Base-by-base conservation (phyloP, 2,113 vertebrate species). In the Cinclus mexicanus region DNA sequence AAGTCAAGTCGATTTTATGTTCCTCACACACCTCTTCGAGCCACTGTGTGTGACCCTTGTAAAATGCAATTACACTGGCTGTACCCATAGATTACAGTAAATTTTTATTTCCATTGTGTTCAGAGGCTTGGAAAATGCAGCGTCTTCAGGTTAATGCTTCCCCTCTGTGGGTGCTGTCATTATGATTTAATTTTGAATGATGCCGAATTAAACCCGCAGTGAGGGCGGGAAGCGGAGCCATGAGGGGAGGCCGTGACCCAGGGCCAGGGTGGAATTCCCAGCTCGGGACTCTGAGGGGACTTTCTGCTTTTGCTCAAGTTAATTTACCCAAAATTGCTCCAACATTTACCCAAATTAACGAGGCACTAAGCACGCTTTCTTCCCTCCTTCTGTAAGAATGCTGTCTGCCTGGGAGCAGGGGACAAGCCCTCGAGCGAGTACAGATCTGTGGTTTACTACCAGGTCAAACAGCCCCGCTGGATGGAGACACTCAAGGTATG, bases 381-480 rank as follows among this genome's bases (percentile, higher is more conserved):
- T 49, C 7, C 63, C 11, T 92, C 25, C 37, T 69, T 80, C 37
- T 47, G 1, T 33, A 25, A 98, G 98, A 98, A 99, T 64, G 98
- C 99, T 21, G 99, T 99, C 90, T 99, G 99, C 93, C 94, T 99
- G 83, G 99, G 99, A 91, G 99, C 99, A 0, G 99, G 99, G 65
- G 99, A 99, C 98, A 99, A 98, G 65, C 98, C 98, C 0, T 98
- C 98, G 82, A 98, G 97, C 35, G 99, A 99, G 84, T 99, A 99
- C 86, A 98, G 97, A 94, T 99, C 99, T 0, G 99, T 99, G 15
- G 99, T 99, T 50, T 99, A 99, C 97, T 99, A 99, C 68, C 99
- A 99, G 98, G 97, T 99, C 96, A 99, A 99, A 75, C 99, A 99
- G 95, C 99, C 99, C 1, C 99, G 99, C 2, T 99, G 99, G 99